These are phyloP conservation scores for Silurus asotus DNA, from an alignment of 2,113 vertebrate genomes.

Conservation along the genomic window DNA sequence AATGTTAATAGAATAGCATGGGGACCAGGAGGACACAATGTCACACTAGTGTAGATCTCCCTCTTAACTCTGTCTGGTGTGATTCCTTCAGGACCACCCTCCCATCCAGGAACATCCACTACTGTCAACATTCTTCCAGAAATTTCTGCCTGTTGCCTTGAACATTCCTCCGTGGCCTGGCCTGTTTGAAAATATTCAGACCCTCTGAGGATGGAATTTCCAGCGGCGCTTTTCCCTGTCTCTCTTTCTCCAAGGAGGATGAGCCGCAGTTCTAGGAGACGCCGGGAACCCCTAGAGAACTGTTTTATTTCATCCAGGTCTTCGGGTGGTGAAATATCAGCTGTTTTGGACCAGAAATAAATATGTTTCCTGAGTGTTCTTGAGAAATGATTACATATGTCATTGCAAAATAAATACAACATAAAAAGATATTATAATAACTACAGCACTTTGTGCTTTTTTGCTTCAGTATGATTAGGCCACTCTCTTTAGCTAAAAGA, in stretches of 20 bases:
- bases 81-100: constrained; percentile 60
- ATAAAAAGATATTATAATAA: not conserved
- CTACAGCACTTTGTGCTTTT: not conserved
- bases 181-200: constrained; percentile 51
- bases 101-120: constrained; percentile 74
- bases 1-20: constrained; percentile 68
- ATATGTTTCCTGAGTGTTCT: not conserved
- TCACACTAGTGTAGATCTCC: constrained; percentile 63
- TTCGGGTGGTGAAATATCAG: constrained; percentile 57
- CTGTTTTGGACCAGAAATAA: constrained; percentile 48
- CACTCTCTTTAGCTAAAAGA: not conserved
- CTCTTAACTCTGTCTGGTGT: constrained; percentile 69
- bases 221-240: constrained; percentile 73
- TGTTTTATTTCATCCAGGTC: constrained; percentile 60
- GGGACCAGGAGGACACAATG: constrained; percentile 70
- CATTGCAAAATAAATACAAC: not conserved
- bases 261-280: constrained; percentile 67
- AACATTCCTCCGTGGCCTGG: constrained; percentile 69
- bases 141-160: constrained; percentile 64
- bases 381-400: not conserved
- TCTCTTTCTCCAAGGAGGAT: constrained; percentile 73
- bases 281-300: constrained; percentile 64
- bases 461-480: not conserved
- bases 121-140: constrained; percentile 65
- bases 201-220: constrained; percentile 65